These are phyloP conservation scores for Andinoacara biseriatus DNA, from an alignment of 2,113 vertebrate species.

Conservation along the genomic window DNA sequence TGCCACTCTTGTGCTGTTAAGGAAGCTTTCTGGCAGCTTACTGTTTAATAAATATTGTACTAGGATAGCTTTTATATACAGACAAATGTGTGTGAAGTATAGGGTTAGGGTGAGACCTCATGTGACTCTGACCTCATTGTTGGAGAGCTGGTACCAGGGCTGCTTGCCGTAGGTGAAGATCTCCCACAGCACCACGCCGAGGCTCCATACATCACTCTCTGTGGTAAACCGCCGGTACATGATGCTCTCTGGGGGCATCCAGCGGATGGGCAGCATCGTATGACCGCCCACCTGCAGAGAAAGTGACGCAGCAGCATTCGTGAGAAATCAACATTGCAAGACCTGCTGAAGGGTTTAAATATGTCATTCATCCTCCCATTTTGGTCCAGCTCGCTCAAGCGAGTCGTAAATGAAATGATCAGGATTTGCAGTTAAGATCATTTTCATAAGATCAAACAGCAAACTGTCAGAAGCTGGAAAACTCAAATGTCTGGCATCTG, in stretches of 20 bases:
- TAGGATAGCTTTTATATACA: not conserved
- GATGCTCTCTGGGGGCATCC: constrained; percentile 99
- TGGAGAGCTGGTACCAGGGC: constrained; percentile 99
- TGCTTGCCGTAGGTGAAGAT: constrained; percentile 99
- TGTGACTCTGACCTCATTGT: constrained; percentile 90
- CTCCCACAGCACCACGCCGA: constrained; percentile 98
- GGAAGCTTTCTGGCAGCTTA: not conserved
- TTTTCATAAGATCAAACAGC: not conserved
- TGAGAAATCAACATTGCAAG: not conserved
- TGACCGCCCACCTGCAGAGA: constrained; percentile 92
- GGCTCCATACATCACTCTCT: constrained; percentile 98
- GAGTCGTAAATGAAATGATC: not conserved
- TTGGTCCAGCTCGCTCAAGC: not conserved
- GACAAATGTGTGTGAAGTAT: not conserved
- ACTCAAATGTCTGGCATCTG: not conserved
- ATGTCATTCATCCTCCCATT: not conserved
- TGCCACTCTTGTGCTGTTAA: not conserved
- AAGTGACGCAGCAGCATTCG: not conserved
- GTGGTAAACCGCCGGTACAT: constrained; percentile 99
- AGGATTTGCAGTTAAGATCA: not conserved
- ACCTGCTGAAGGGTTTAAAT: not conserved
- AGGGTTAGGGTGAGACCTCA: not conserved
- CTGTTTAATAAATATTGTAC: not conserved
- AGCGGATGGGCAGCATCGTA: constrained; percentile 98
- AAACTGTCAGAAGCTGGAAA: not conserved